Evolutionary conservation across 2,113 vertebrate genomes (phyloP).

Genomic region (Rattus norvegicus): DNA sequence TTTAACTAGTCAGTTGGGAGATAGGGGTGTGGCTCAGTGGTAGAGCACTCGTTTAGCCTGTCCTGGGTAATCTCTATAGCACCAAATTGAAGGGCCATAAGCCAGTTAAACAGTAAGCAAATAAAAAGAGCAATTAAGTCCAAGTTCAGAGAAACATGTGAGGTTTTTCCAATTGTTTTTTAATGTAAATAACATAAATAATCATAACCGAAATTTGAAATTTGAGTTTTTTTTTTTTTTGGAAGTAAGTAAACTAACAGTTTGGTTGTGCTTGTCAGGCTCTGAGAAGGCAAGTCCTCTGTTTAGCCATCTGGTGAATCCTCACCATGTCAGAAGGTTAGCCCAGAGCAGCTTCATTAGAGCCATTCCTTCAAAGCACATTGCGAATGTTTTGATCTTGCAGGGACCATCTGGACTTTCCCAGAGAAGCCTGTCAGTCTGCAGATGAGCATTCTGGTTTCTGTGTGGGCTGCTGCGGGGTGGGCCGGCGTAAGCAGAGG

Average conservation of each 20-base stretch:
- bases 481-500: rapidly evolving
- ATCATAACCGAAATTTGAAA: neutral
- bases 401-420: neutral
- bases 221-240: neutral
- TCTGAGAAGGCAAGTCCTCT: neutral
- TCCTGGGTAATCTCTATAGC: neutral
- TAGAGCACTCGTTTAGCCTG: neutral
- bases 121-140: neutral
- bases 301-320: neutral
- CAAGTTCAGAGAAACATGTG: neutral
- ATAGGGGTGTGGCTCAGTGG: neutral
- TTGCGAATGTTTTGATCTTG: neutral
- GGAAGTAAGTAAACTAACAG: neutral
- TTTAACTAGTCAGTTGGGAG: neutral
- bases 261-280: neutral
- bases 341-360: neutral
- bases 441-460: neutral
- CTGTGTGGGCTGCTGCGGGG: neutral
- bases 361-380: neutral
- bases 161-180: neutral
- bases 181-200: neutral
- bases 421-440: neutral
- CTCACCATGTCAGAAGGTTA: neutral
- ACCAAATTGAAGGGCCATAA: neutral
- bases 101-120: neutral